Conservation (phyloP, 1,140 invertebrate species). For the Philaenus spumarius region DNA sequence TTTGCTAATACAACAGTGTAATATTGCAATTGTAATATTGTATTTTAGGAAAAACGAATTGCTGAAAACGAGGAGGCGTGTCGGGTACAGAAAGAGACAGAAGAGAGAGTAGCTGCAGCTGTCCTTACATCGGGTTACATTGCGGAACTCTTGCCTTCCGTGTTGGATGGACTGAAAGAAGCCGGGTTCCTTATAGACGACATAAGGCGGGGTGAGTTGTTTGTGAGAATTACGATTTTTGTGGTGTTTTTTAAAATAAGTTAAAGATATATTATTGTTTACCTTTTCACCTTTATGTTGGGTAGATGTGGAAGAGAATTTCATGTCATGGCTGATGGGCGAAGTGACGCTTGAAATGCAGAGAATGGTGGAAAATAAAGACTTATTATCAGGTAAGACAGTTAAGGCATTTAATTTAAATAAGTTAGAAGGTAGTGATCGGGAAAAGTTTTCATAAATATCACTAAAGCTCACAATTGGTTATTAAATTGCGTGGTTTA, state of each 20-base stretch:
- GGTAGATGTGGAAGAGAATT: conserved; percentile 63
- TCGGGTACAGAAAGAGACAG: conserved; percentile 57
- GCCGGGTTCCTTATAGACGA: conserved; percentile 68
- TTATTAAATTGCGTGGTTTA: no score
- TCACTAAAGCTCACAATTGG: no score
- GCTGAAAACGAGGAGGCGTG: conserved; percentile 48
- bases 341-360: conserved; percentile 74
- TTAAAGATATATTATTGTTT: background rate
- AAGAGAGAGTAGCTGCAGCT: conserved; percentile 71
- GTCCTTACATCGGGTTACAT: conserved; percentile 77
- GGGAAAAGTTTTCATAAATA: no score
- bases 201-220: conserved; percentile 51
- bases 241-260: background rate
- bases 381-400: conserved; percentile 61
- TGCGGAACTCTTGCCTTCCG: conserved; percentile 72
- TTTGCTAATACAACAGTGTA: no score
- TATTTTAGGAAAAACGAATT: conserved; percentile 46
- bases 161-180: conserved; percentile 68
- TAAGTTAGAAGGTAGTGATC: no score
- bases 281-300: background rate
- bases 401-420: no score
- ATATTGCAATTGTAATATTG: background rate
- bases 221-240: background rate
- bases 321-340: conserved; percentile 82
- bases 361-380: conserved; percentile 65